These are phyloP conservation scores for Sisyra nigra DNA, from an alignment of 2,888 invertebrate genomes.

Conservation along the genomic window DNA sequence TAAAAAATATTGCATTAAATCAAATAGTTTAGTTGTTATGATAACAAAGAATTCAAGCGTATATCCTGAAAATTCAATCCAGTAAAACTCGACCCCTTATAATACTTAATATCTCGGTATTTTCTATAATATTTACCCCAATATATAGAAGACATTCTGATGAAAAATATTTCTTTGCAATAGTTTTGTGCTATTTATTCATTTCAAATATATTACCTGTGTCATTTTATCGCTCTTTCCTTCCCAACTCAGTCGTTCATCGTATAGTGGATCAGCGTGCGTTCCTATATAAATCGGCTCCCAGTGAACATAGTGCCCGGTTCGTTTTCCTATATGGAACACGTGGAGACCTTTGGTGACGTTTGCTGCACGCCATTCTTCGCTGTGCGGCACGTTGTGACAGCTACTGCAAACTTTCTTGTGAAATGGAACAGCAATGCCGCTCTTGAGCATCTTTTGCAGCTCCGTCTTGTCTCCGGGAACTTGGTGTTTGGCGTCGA, in stretches of 20 bases:
- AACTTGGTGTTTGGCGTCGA: constrained; percentile 47
- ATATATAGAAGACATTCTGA: too few relatives aligned
- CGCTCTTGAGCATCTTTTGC: constrained; percentile 25
- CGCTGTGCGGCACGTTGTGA: constrained; percentile 72
- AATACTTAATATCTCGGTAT: too few relatives aligned
- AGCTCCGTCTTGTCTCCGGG: constrained; percentile 57
- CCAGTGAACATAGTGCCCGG: constrained; percentile 68
- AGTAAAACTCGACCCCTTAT: too few relatives aligned
- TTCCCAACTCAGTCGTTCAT: constrained; percentile 86
- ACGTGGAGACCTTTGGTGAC: constrained; percentile 59
- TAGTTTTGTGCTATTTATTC: too few relatives aligned
- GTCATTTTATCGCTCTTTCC: constrained; percentile 94
- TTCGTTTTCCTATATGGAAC: constrained; percentile 71
- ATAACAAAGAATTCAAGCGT: too few relatives aligned
- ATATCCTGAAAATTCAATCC: too few relatives aligned
- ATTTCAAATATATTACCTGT: constrained; percentile 68
- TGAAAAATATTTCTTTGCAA: too few relatives aligned
- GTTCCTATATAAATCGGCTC: constrained; percentile 90
- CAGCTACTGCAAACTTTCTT: constrained; percentile 37
- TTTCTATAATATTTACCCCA: too few relatives aligned
- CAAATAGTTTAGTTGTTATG: too few relatives aligned
- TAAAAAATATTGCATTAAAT: too few relatives aligned
- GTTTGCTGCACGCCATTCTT: constrained; percentile 64
- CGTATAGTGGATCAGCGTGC: constrained; percentile 73
- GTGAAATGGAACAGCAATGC: constrained; percentile 80